Base-by-base conservation (phyloP, 2,797 vertebrate genomes). In the Aratinga solstitialis region DNA sequence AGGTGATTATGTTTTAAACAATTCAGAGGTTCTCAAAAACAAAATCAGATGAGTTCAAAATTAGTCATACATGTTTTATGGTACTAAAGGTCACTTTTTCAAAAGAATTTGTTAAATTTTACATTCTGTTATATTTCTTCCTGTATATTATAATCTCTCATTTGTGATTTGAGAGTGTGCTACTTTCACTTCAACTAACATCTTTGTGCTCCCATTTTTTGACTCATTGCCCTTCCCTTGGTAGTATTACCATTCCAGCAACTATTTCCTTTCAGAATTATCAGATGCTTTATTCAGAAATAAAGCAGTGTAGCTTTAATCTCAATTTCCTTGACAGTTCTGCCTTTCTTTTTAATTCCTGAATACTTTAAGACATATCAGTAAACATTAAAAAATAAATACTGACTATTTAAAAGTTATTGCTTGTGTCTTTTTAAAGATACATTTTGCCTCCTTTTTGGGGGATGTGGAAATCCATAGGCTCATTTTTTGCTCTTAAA, bases 381-480 rank as follows among this genome's bases (percentile, higher is more conserved):
- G 36, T 66, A 77, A 91, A 90, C 16, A 83, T 71, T 85, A 92
- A 89, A 88, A 93, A 84, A 86, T 61, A 94, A 81, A 90, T 38
- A 51, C 30, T 59, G 59, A 59, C 59, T 91, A 92, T 96, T 79
- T 79, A 67, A 30, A 91, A 69, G 32, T 78, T 73, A 43, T 62
- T 75, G 43, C 7, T 62, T 80, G 65, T 65, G 34, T 63, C 32
- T 79, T 23, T 69, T 94, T 54, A 92, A 63, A 87, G 63, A 61
- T 50, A 80, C 2, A 29, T 89, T 94, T 85, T 40, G 1, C 10
- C 11, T 88, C 32, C 9, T 83, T 83, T 91, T 78, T n/a, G 18
- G 29, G 13, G 72, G 19, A 65, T 91, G 65, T 13, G 22, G 69
- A 94, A 86, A 75, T 47, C 22, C 83, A 89, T 89, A 83, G 27